Evolutionary conservation across 1,140 invertebrate species (phyloP), one percentile per base, ranked within the genome.

Genomic region (Anthonomus grandis): DNA sequence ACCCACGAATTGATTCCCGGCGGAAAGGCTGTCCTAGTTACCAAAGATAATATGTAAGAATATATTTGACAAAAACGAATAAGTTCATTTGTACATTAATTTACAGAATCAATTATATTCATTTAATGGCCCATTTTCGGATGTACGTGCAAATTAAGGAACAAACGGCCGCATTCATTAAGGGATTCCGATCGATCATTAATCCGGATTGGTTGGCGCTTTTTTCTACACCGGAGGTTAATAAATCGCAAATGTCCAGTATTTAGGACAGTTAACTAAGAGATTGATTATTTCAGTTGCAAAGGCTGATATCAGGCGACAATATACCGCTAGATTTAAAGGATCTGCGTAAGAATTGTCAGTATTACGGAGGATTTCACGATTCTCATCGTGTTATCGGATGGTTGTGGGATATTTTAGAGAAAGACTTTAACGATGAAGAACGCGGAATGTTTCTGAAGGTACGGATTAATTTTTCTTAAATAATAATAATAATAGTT

Each of bases 311-410:
- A 45, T 93, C 91, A 46, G 93, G 93, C 1, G 93, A 96, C 71
- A 95, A 93, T 67, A 84, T 86, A 34, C 91, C 91, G 3, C 76
- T 98, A 41, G 94, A 98, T 79, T 76, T 98, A 46, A 80, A 84
- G 66, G 95, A 98, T 78, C 77, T 98, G 38, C 82, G 94, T 47
- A 85, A 85, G 63, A 87, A 98, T 75, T 98, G 95, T 2, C 93
- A 97, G 76, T 99, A 99, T 78, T 99, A 97, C 77, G 97, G 97
- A 27, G 97, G 97, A 4, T 99, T 98, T 76, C 97, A 99, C 74
- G 94, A 97, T 76, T 96, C 92, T 59, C 97, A 99, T 77, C 81
- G 93, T 60, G 93, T 99, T 31, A 90, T 99, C 12, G 88, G 90
- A 67, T 99, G 97, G 97, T 78, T 99, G 10, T 99, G 97, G 97